Evolutionary conservation across 2,113 vertebrate genomes (phyloP).

Genomic region (Anoura caudifer): DNA sequence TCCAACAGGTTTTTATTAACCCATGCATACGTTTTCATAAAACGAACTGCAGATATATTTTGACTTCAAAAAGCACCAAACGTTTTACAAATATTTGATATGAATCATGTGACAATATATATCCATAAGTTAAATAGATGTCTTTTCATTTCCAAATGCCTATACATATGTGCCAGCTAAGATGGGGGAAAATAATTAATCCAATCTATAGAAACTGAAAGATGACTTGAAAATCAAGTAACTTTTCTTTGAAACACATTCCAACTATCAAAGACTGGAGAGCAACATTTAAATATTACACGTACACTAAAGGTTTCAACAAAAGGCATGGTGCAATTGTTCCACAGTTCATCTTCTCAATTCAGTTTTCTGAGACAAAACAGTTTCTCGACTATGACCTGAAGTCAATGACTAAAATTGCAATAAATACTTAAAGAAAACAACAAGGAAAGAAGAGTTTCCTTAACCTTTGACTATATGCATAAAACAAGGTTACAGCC

Average conservation of each 20-base stretch:
- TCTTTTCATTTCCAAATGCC: conserved; percentile 46
- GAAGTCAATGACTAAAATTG: conserved; percentile 13
- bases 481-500: conserved; percentile 17
- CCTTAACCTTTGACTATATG: conserved; percentile 9
- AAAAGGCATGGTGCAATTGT: conserved; percentile 46
- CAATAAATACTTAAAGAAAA: not conserved
- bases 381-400: conserved; percentile 55
- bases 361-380: conserved; percentile 62
- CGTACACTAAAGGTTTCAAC: conserved; percentile 34
- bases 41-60: not conserved
- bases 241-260: conserved; percentile 32
- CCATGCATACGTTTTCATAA: not conserved
- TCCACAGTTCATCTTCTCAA: not conserved
- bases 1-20: conserved; percentile 24
- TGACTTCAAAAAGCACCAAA: conserved; percentile 16
- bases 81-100: conserved; percentile 24
- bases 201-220: not conserved
- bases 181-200: not conserved
- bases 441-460: not conserved
- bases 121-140: conserved; percentile 21
- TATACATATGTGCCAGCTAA: conserved; percentile 18
- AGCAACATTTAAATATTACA: conserved; percentile 43
- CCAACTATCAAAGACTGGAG: not conserved
- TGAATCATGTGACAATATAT: not conserved
- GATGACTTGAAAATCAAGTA: conserved; percentile 17